phyloP scores from a whole-genome alignment of 2,113 vertebrate genomes.

The Chrysochloris asiatica region DNA sequence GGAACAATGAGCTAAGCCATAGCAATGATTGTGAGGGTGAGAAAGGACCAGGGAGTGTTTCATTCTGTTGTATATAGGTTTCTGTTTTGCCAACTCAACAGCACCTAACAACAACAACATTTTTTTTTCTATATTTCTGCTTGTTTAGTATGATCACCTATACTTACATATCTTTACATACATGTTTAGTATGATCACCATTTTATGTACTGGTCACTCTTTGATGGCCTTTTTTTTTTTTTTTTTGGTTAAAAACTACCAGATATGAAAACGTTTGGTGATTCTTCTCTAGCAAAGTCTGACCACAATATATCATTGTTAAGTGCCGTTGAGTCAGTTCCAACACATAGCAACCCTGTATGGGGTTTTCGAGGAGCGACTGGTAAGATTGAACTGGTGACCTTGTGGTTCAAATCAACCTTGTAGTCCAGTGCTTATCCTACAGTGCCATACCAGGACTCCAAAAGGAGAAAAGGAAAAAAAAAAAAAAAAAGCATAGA shows the following conservation, averaged over 20 bases:
- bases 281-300: not conserved
- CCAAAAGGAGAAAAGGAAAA: not conserved
- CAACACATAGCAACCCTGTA: too few species aligned
- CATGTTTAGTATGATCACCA: not conserved
- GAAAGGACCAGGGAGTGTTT: not conserved
- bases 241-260: not conserved
- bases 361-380: too few species aligned
- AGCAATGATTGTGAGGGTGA: not conserved
- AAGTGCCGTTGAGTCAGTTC: too few species aligned
- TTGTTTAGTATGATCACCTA: not conserved
- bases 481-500: not conserved
- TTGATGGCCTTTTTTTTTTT: not conserved
- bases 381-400: too few species aligned
- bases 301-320: not conserved
- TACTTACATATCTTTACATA: not conserved
- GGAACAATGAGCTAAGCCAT: not conserved
- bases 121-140: fast-evolving
- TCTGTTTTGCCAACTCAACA: too few species aligned
- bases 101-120: not conserved
- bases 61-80: not conserved
- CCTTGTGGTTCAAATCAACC: too few species aligned
- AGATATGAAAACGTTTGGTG: not conserved
- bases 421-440: too few species aligned
- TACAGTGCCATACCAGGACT: too few species aligned
- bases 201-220: not conserved